A percentile compares a stretch with the other conserved stretches of the same genome.
Conservation (phyloP, 2,888 invertebrate species). For the Creontiades dilutus region DNA sequence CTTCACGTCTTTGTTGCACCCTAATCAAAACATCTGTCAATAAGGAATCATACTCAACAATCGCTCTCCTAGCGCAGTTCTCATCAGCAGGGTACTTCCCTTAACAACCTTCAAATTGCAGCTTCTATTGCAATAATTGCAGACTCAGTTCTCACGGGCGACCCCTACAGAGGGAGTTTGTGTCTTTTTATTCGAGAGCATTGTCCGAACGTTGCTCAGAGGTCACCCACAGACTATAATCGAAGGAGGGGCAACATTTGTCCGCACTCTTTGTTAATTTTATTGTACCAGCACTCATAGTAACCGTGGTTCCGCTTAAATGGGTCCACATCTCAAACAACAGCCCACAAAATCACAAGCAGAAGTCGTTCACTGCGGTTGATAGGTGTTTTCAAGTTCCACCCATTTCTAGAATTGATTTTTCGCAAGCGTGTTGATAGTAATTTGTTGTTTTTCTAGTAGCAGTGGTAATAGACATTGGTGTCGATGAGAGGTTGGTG, state of each 20-base stretch:
- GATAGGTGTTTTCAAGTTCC: too few relatives aligned
- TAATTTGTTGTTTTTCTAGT: too few relatives aligned
- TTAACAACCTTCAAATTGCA: conserved; percentile 72
- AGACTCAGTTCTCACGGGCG: conserved; percentile 72
- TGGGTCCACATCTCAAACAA: conserved; percentile 6
- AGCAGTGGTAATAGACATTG: too few relatives aligned
- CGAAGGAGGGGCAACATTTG: conserved; percentile 52
- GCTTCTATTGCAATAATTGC: conserved; percentile 75
- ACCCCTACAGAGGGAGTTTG: conserved; percentile 23
- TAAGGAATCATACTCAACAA: conserved; percentile 58
- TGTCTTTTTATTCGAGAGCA: conserved; percentile 4
- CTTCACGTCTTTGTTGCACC: conserved; percentile 53
- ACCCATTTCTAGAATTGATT: too few relatives aligned
- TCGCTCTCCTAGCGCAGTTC: conserved; percentile 56
- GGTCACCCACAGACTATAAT: conserved; percentile 46
- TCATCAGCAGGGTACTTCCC: conserved; percentile 73
- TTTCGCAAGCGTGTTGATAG: too few relatives aligned
- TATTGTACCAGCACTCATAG: conserved; percentile 23
- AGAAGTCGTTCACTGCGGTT: neutral
- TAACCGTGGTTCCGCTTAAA: conserved; percentile 26
- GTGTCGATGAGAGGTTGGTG: too few relatives aligned
- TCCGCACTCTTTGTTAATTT: conserved; percentile 37
- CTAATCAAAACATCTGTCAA: conserved; percentile 72
- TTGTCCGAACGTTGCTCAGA: conserved; percentile 13
- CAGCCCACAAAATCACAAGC: conserved; percentile 15